A percentile compares a stretch with the other conserved stretches of the same genome.
phyloP scores from a whole-genome alignment of 2,113 vertebrate species.

The Cyrtonyx montezumae region DNA sequence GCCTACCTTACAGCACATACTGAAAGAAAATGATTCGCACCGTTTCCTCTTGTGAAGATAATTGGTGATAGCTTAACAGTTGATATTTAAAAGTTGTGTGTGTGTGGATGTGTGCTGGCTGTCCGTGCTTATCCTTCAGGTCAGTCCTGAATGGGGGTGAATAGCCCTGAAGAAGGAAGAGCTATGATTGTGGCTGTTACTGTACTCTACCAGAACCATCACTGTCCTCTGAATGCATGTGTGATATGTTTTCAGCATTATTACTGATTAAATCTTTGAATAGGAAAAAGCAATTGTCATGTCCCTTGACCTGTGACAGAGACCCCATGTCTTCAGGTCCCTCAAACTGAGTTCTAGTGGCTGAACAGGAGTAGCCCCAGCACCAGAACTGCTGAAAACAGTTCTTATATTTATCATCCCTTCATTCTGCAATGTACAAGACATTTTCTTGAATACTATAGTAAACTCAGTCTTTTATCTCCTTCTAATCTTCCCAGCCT shows the following conservation, averaged over 20 bases:
- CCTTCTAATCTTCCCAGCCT: background rate
- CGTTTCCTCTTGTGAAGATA: background rate
- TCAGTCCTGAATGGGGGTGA: background rate
- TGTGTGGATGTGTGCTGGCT: background rate
- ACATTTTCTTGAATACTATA: background rate
- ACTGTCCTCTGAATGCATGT: background rate
- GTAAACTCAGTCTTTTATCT: background rate
- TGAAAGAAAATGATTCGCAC: background rate
- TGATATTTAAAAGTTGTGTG: background rate
- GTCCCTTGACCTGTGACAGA: background rate
- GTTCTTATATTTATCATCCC: background rate
- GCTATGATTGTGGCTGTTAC: background rate
- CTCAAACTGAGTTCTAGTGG: background rate
- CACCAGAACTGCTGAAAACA: background rate
- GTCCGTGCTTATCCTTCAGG: background rate
- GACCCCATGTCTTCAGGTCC: rapidly evolving
- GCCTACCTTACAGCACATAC: background rate
- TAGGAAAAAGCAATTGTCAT: background rate
- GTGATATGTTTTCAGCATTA: background rate
- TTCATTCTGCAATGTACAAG: background rate
- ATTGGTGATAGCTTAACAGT: background rate
- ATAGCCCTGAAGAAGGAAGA: background rate
- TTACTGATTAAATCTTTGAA: background rate
- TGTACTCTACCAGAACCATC: background rate
- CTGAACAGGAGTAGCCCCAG: background rate